Evolutionary conservation across 2,797 vertebrate species (phyloP).

Genomic region (Oryzias sinensis): DNA sequence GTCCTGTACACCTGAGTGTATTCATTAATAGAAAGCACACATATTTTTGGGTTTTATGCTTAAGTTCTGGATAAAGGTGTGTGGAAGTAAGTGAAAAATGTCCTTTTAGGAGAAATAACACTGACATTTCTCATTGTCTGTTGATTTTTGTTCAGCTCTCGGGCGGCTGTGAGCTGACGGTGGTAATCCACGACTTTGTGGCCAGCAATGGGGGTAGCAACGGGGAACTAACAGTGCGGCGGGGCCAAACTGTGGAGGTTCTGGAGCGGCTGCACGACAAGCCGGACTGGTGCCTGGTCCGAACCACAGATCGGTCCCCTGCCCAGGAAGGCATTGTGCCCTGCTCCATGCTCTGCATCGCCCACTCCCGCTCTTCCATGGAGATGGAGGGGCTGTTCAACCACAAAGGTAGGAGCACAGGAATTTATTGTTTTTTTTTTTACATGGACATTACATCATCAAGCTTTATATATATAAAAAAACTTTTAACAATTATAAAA

Average conservation of each 20-base stretch:
- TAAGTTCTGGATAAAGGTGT: no score
- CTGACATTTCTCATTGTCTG: background rate
- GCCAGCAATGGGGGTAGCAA: constrained; percentile 85
- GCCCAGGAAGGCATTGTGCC: constrained; percentile 96
- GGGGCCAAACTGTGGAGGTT: constrained; percentile 96
- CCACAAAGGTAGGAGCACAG: constrained; percentile 90
- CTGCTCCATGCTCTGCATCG: constrained; percentile 94
- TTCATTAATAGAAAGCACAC: no score
- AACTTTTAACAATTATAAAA: background rate
- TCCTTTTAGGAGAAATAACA: background rate
- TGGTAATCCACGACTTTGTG: constrained; percentile 96
- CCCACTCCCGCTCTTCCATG: constrained; percentile 97
- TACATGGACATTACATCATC: background rate
- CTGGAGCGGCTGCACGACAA: constrained; percentile 95
- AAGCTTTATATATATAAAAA: background rate
- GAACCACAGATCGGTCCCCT: constrained; percentile 94
- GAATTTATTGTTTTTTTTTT: constrained; percentile 1
- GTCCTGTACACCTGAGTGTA: no score
- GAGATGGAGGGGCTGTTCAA: constrained; percentile 99
- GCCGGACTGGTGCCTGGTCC: constrained; percentile 96
- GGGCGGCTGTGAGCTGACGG: constrained; percentile 95
- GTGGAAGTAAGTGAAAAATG: no score
- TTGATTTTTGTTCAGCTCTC: constrained; percentile 82
- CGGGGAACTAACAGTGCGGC: constrained; percentile 89
- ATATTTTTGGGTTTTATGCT: no score